Base-by-base conservation (phyloP, 2,797 vertebrate species). In the Ptychobarbus kaznakovi region DNA sequence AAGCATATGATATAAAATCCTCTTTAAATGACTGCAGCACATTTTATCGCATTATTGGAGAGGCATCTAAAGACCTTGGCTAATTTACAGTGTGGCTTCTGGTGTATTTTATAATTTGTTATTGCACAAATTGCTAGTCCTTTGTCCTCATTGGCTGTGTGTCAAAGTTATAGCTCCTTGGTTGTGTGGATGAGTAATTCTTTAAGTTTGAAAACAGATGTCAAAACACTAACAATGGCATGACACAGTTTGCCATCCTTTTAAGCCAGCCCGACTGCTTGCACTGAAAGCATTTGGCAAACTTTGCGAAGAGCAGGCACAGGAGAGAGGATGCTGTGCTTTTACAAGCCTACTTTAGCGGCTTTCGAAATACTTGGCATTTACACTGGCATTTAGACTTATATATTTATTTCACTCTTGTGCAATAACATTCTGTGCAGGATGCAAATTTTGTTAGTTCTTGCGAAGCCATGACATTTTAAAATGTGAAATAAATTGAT, bases 401-500 rank as follows among this genome's bases (percentile, higher is more conserved):
- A 91, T 92, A 91, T 92, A 92, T 92, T 92, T 92, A 92, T 91
- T 92, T 92, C 88, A 40, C 88, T 85, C 86, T 86, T 86, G 84
- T 90, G 88, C 89, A 90, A 92, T 91, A 91, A 92, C 90, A 89
- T 91, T 92, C 91, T 82, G 89, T 88, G 86, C 86, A 87, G 87
- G 88, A 91, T 91, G 92, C 90, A 91, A 91, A 92, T 92, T 91
- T 88, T 88, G 91, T 91, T 90, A 90, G 90, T 91, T 90, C 91
- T 90, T 87, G 88, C 80, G 87, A 91, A 92, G 92, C 89, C 90
- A 89, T 92, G 92, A 92, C 92, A 92, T 92, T 92, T 92, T 86
- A 88, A 92, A 92, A 92, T 91, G 90, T 85, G 89, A 91, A 92
- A 92, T 90, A 92, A 92, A 92, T 92, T 91, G 90, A 92, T 92